phyloP scores from a whole-genome alignment of 2,113 vertebrate genomes.

The Hypomesus transpacificus region DNA sequence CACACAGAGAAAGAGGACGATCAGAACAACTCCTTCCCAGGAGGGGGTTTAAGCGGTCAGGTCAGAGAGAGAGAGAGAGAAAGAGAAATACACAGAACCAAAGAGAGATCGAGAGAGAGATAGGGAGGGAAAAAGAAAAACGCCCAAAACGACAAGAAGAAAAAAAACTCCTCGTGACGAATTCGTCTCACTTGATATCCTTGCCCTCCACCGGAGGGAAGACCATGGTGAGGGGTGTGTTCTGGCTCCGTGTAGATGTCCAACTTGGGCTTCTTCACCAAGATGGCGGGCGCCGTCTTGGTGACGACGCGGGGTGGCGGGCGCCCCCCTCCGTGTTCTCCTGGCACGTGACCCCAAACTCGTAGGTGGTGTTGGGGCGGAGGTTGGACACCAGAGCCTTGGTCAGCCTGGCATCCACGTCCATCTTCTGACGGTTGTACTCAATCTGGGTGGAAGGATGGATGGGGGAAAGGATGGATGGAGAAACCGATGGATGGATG shows the following conservation, averaged over 20 bases:
- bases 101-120: not conserved
- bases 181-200: slow-evolving; percentile 80
- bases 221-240: slow-evolving; percentile 78
- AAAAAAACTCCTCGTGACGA: not conserved
- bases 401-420: slow-evolving; percentile 85
- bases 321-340: slow-evolving; percentile 83
- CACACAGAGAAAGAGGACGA: not conserved
- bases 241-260: slow-evolving; percentile 80
- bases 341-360: slow-evolving; percentile 84
- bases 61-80: not conserved
- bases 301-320: slow-evolving; percentile 84
- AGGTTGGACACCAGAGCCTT: slow-evolving; percentile 86
- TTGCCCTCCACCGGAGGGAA: slow-evolving; percentile 79
- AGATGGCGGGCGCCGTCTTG: slow-evolving; percentile 82
- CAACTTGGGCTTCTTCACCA: slow-evolving; percentile 82
- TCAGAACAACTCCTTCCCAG: not conserved
- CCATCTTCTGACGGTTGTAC: slow-evolving; percentile 85
- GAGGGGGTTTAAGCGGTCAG: not conserved
- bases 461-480: not conserved
- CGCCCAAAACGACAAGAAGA: not conserved
- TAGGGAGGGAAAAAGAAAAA: not conserved
- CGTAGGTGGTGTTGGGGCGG: slow-evolving; percentile 86
- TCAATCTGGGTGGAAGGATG: slow-evolving; percentile 76
- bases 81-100: not conserved
- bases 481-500: not conserved